These are phyloP conservation scores for Rhabdomys pumilio DNA, from an alignment of 2,797 vertebrate genomes.

Conservation along the genomic window DNA sequence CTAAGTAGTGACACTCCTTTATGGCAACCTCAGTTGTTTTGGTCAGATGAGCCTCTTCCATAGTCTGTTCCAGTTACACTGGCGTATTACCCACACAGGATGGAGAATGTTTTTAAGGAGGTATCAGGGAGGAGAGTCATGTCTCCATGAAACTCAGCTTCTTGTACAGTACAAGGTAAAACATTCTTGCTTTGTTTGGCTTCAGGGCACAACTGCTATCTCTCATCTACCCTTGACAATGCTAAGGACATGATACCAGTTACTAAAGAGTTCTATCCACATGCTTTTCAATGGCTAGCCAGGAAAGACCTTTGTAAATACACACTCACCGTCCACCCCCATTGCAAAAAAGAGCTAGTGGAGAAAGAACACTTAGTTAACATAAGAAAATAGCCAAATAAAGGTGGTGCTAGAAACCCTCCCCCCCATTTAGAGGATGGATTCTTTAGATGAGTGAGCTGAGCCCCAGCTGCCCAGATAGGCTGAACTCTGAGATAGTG, in stretches of 20 bases:
- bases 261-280: not conserved
- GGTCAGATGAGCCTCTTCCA: not conserved
- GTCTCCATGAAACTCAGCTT: not conserved
- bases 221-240: not conserved
- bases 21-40: not conserved
- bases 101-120: not conserved
- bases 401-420: not conserved
- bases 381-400: conserved; percentile 33
- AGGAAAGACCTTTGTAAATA: not conserved
- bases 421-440: not conserved
- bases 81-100: not conserved
- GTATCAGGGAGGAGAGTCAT: not conserved
- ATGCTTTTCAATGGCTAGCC: not conserved
- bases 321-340: not conserved
- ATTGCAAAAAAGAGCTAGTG: conserved; percentile 18
- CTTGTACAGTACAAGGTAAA: not conserved
- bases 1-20: not conserved
- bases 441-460: not conserved
- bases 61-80: not conserved
- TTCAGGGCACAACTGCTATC: not conserved
- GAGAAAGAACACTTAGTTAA: not conserved
- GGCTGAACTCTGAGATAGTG: not conserved
- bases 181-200: not conserved
- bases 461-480: not conserved
- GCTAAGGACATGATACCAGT: not conserved